These are phyloP conservation scores for Macrobrachium rosenbergii DNA, from an alignment of 1,140 invertebrate species.

Conservation along the genomic window DNA sequence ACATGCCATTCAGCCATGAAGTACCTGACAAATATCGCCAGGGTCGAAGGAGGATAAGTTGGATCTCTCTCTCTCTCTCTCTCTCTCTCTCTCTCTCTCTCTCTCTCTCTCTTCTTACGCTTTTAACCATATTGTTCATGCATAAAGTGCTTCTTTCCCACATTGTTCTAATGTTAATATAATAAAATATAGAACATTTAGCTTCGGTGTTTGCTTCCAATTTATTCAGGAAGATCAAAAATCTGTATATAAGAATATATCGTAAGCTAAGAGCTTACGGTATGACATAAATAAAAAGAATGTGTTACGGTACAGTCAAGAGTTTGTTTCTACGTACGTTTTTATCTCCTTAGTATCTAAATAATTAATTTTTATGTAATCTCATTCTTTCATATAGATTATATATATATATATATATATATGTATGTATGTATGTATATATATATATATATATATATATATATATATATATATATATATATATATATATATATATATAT, in stretches of 20 bases:
- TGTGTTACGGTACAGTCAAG: no score
- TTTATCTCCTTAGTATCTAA: no score
- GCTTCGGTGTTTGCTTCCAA: neutral
- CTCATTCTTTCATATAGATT: neutral
- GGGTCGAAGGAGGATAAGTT: no score
- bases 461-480: neutral
- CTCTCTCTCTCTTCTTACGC: neutral
- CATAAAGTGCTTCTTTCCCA: no score
- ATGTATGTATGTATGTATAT: neutral
- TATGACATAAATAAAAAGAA: no score
- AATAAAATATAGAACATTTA: no score
- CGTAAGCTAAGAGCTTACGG: no score
- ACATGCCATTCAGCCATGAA: neutral
- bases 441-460: neutral
- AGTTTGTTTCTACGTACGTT: no score
- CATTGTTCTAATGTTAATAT: no score
- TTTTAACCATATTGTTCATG: neutral
- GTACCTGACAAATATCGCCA: neutral
- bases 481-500: neutral
- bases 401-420: conserved; percentile 10
- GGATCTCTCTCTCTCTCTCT: neutral
- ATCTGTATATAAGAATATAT: no score
- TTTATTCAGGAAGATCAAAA: no score
- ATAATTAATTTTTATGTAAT: no score
- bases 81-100: neutral